Percentiles rank a stretch among this genome's conserved stretches.
Evolutionary conservation across 2,113 vertebrate genomes (phyloP).

Genomic region (Proteles cristata): DNA sequence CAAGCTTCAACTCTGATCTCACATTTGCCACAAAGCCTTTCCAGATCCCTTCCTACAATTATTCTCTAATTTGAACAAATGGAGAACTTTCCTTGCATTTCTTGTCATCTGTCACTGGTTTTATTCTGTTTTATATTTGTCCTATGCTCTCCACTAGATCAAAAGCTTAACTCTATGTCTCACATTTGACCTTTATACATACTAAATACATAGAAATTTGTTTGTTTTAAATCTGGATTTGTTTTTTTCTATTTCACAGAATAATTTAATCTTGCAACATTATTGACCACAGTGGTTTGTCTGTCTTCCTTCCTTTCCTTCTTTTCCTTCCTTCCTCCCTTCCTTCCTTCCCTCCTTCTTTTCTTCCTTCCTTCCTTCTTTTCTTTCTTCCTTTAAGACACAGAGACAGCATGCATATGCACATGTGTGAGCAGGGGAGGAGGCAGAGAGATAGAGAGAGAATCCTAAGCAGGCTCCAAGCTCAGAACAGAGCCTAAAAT

Average conservation of each 20-base stretch:
- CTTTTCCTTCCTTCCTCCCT: no score
- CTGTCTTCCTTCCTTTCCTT: no score
- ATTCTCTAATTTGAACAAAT: background rate
- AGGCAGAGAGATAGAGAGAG: no score
- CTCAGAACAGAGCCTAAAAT: no score
- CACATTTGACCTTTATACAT: background rate
- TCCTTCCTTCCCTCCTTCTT: no score
- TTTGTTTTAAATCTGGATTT: slow-evolving; percentile 11
- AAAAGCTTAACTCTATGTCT: background rate
- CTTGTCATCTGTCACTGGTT: background rate
- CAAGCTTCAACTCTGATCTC: background rate
- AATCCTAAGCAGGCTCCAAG: no score
- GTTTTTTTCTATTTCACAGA: slow-evolving; percentile 26
- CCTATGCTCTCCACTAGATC: background rate
- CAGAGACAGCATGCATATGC: no score
- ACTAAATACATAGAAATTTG: slow-evolving; percentile 12
- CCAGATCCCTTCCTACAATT: background rate
- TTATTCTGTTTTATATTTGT: background rate
- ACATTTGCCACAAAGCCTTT: slow-evolving; percentile 33
- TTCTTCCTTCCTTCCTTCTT: no score
- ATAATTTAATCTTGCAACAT: slow-evolving; percentile 7
- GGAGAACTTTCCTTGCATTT: background rate
- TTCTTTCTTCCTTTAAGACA: no score
- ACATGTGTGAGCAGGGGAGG: no score
- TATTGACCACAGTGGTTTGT: background rate